Evolutionary conservation across 2,113 vertebrate genomes (phyloP).

Genomic region (Smithornis capensis): DNA sequence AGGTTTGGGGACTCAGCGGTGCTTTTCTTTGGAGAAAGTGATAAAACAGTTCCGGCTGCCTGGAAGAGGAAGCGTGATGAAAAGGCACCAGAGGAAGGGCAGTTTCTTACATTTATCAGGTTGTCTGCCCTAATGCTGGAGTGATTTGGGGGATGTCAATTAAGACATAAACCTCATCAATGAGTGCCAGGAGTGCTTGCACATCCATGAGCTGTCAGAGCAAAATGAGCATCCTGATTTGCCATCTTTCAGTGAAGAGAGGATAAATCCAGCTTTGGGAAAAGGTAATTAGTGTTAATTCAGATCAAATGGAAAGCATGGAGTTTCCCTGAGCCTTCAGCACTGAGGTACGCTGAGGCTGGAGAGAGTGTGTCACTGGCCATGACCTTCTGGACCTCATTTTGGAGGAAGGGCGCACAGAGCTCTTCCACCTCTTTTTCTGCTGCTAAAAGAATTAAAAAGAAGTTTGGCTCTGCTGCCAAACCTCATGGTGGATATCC

Average conservation of each 20-base stretch:
- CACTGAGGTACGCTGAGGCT: background rate
- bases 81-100: background rate
- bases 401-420: rapidly evolving
- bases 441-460: background rate
- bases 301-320: background rate
- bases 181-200: background rate
- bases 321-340: background rate
- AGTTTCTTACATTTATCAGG: background rate
- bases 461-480: background rate
- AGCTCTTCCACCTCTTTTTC: background rate
- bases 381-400: background rate
- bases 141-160: background rate
- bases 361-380: background rate
- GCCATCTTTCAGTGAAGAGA: background rate
- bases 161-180: background rate
- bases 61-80: background rate
- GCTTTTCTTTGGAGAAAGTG: background rate
- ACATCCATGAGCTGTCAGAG: rapidly evolving
- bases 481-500: background rate
- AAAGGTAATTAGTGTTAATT: background rate
- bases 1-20: background rate
- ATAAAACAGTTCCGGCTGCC: slow-evolving; percentile 24
- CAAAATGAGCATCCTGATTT: background rate
- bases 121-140: background rate
- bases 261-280: background rate